Evolutionary conservation across 2,888 invertebrate genomes (phyloP).

Genomic region (Leptura quadrifasciata): DNA sequence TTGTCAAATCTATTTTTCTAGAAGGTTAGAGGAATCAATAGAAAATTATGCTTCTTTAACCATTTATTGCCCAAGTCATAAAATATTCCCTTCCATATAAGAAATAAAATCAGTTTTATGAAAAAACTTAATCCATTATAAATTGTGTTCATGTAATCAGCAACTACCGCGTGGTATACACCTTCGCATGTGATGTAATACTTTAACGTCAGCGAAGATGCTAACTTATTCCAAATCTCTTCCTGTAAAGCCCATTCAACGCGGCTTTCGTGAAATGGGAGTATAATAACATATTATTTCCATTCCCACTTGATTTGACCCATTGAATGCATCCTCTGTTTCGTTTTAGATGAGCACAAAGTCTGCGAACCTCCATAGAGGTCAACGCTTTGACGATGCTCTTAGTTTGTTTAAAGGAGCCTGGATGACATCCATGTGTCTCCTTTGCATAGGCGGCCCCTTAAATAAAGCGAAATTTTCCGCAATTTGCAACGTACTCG

Average conservation of each 20-base stretch:
- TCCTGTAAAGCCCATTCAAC: constrained; percentile 2
- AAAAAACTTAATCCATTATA: no score
- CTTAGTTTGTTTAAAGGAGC: not conserved
- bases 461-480: not conserved
- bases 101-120: no score
- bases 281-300: constrained; percentile 8
- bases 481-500: not conserved
- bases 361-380: constrained; percentile 2
- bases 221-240: not conserved
- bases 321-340: constrained; percentile 12
- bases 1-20: no score
- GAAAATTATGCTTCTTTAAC: no score
- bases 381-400: not conserved
- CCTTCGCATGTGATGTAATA: not conserved
- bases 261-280: constrained; percentile 4
- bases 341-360: constrained; percentile 2
- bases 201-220: not conserved
- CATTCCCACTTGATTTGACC: constrained; percentile 14
- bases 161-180: no score
- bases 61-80: no score
- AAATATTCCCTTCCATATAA: no score
- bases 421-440: not conserved
- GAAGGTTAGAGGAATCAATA: no score
- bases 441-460: not conserved
- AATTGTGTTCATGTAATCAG: no score